Conservation (phyloP, 2,113 vertebrate genomes). For the Pteronura brasiliensis region DNA sequence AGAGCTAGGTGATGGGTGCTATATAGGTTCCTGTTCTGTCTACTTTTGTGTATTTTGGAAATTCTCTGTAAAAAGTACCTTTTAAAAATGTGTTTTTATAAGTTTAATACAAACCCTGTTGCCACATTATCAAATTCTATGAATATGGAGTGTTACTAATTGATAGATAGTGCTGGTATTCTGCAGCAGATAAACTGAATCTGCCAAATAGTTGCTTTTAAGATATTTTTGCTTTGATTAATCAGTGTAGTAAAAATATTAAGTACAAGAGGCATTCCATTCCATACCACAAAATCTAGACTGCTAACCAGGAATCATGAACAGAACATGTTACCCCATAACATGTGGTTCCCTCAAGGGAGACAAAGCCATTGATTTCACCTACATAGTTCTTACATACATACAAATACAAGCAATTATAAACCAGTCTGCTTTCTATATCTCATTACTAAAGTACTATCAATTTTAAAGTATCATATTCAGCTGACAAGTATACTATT, state of each 20-base stretch:
- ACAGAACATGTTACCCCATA: background rate
- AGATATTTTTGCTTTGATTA: slow-evolving; percentile 12
- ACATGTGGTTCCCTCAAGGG: background rate
- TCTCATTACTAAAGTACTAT: background rate
- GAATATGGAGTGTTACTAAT: background rate
- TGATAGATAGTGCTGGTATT: background rate
- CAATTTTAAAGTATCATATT: background rate
- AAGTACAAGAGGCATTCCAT: background rate
- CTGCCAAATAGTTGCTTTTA: background rate
- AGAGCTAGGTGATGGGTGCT: background rate
- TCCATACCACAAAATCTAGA: background rate
- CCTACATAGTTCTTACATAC: background rate
- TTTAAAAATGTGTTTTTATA: slow-evolving; percentile 12
- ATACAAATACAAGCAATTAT: background rate
- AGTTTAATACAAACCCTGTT: background rate
- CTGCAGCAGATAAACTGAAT: background rate
- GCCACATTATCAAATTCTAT: background rate
- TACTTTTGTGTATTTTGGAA: background rate
- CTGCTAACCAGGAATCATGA: background rate
- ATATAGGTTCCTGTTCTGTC: background rate
- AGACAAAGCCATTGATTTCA: background rate
- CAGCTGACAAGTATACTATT: background rate
- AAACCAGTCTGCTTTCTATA: background rate
- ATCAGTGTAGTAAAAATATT: background rate
- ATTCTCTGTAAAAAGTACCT: background rate